Evolutionary conservation across 2,797 vertebrate genomes (phyloP).

Genomic region (Acrocephalus scirpaceus): DNA sequence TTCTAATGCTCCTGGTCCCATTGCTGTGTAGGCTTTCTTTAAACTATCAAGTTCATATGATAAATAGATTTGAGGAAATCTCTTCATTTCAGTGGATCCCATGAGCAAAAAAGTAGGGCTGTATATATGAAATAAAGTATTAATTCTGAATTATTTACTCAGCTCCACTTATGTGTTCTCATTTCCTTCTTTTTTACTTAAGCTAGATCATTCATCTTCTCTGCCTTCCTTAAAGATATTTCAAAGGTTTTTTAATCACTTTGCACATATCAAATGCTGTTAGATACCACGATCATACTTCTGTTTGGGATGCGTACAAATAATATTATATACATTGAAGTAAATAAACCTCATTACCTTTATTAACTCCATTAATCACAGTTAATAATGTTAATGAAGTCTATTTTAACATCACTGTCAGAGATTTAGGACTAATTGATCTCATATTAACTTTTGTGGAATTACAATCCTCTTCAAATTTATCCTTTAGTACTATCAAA

Average conservation of each 20-base stretch:
- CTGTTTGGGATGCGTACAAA: slow-evolving; percentile 8
- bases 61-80: slow-evolving; percentile 31
- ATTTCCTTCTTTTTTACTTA: slow-evolving; percentile 42
- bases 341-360: slow-evolving; percentile 60
- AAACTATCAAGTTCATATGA: background rate
- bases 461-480: background rate
- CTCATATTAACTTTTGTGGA: background rate
- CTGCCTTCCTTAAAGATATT: slow-evolving; percentile 34
- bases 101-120: background rate
- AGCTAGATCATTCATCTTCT: slow-evolving; percentile 39
- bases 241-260: slow-evolving; percentile 46
- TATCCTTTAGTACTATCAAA: background rate
- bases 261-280: slow-evolving; percentile 11
- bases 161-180: slow-evolving; percentile 34
- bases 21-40: background rate
- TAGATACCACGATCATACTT: slow-evolving; percentile 3
- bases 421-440: background rate
- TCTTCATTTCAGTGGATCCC: slow-evolving; percentile 3
- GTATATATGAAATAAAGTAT: slow-evolving; percentile 32
- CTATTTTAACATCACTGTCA: background rate
- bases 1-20: background rate
- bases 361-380: slow-evolving; percentile 48
- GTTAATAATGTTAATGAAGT: slow-evolving; percentile 31
- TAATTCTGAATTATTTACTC: slow-evolving; percentile 51
- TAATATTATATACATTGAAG: background rate